Base-by-base conservation (phyloP, 2,888 invertebrate genomes). In the Pollenia labialis region DNA sequence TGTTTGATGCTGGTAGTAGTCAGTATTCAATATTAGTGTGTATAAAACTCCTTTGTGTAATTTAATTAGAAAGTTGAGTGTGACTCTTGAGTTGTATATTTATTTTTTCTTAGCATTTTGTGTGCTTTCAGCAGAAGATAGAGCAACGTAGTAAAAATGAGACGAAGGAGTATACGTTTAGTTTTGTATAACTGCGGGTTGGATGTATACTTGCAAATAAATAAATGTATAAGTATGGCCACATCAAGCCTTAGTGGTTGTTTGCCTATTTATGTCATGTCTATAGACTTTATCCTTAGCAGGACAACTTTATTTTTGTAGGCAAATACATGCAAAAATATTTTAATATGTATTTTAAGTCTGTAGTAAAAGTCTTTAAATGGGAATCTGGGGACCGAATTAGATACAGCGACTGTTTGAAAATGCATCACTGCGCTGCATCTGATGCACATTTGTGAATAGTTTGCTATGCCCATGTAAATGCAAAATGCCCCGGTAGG, bases 31-130 rank as follows among this genome's bases (percentile, higher is more conserved):
- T 68, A 77, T 18, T 18, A 40, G 14, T 46, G 52, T 62, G 7
- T 72, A 64, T 50, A 23, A 72, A 81, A 76, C 81, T 83, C 76
- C 72, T 87, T 81, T 81, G 23, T 81, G 76, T 87, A 87, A 87
- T 87, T 87, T 87, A 87, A 87, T 87, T 87, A 87, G 81, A 87
- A 87, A 81, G 71, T 84, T 87, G 60, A 81, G 64, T 72, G 66
- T 81, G 83, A 87, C 76, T 87, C 72, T 87, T 87, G 83, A 86
- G 81, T 58, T 84, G 58, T 68, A 40, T 18, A 56, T 18, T 52
- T 16, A 40, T 81, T 66, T 62, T 40, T 48, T n/a, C 4, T 50
- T 52, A 46, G 44, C n/a, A 62, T 58, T 71, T 80, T 23, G 23
- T 11, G 4, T n/a, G 44, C 42, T 60, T 62, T 44, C 7, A 52